phyloP scores from a whole-genome alignment of 2,113 vertebrate species.

The Oryzias celebensis region DNA sequence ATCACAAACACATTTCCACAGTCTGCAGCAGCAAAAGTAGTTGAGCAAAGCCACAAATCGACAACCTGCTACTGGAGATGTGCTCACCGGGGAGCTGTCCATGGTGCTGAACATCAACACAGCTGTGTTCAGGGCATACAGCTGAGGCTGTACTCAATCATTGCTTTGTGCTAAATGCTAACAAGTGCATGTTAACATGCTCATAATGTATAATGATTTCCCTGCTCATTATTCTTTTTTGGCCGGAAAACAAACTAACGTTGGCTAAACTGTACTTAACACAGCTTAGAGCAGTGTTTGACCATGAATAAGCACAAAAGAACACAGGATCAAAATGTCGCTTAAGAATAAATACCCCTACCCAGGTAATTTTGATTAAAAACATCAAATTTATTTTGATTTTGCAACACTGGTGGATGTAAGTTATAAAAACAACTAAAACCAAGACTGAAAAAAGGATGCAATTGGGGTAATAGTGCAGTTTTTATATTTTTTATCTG shows the following conservation, averaged over 20 bases:
- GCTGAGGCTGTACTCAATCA: conserved; percentile 12
- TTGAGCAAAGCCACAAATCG: background rate
- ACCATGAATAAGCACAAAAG: background rate
- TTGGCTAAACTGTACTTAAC: background rate
- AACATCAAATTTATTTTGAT: no score
- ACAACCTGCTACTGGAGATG: conserved; percentile 9
- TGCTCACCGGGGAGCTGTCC: conserved; percentile 47
- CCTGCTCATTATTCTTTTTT: background rate
- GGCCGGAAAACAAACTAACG: background rate
- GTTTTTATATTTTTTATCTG: no score
- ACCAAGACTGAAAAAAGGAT: no score
- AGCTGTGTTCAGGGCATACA: conserved; percentile 7
- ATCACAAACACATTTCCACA: conserved; percentile 35
- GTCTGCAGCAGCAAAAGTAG: conserved; percentile 26
- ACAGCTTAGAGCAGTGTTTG: background rate
- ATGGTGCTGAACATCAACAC: conserved; percentile 49
- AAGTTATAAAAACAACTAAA: no score
- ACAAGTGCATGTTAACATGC: conserved; percentile 5
- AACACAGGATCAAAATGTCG: background rate
- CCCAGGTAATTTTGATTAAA: no score
- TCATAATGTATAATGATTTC: background rate
- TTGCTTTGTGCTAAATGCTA: conserved; percentile 7
- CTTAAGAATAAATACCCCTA: no score
- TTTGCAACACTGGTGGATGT: no score
- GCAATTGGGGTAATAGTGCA: no score